Percentiles rank a stretch among this genome's conserved stretches.
These are phyloP conservation scores for Holotrichia oblita DNA, from an alignment of 1,140 invertebrate species.

Conservation along the genomic window DNA sequence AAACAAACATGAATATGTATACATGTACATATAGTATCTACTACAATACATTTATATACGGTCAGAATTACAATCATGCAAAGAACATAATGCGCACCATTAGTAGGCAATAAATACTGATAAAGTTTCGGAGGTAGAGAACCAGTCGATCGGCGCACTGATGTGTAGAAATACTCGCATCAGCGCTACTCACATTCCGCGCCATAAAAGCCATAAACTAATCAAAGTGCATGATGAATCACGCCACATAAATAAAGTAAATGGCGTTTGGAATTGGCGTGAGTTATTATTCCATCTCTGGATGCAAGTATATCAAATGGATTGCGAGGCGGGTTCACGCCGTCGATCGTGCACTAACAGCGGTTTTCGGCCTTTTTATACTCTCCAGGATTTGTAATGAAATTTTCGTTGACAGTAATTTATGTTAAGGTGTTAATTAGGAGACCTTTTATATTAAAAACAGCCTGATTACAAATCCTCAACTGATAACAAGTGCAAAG, in stretches of 20 bases:
- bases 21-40: not conserved
- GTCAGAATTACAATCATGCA: slow-evolving; percentile 36
- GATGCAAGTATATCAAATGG: slow-evolving; percentile 61
- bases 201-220: slow-evolving; percentile 64
- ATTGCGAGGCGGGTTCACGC: slow-evolving; percentile 20
- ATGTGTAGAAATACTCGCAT: slow-evolving; percentile 56
- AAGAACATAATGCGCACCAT: slow-evolving; percentile 30
- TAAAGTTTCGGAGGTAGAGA: slow-evolving; percentile 39
- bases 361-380: slow-evolving; percentile 51
- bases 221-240: slow-evolving; percentile 64
- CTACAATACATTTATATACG: not conserved
- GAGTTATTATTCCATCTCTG: slow-evolving; percentile 63
- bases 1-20: not conserved
- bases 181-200: slow-evolving; percentile 60
- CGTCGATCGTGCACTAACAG: slow-evolving; percentile 53
- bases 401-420: slow-evolving; percentile 46
- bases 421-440: slow-evolving; percentile 20
- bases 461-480: too few relatives aligned
- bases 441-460: not conserved
- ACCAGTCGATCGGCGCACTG: slow-evolving; percentile 46
- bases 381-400: slow-evolving; percentile 52
- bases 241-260: slow-evolving; percentile 64
- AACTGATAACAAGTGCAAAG: too few relatives aligned
- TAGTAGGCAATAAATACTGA: slow-evolving; percentile 40
- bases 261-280: slow-evolving; percentile 64